Percentiles rank a stretch among this genome's conserved stretches.
Conservation (phyloP, 2,888 invertebrate species). For the Baccha elongata region DNA sequence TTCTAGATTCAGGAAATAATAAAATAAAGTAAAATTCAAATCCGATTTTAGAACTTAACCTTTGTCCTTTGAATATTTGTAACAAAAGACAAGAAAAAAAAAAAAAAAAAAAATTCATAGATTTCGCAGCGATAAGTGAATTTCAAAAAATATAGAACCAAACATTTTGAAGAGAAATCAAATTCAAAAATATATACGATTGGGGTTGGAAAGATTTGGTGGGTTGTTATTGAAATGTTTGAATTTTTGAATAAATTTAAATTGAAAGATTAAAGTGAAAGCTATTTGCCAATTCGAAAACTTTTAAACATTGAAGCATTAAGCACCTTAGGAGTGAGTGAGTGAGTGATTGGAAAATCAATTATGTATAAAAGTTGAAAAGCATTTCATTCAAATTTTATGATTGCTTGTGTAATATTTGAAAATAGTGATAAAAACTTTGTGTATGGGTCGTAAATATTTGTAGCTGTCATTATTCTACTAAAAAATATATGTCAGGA, state of each 20-base stretch:
- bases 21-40: conserved; percentile 50
- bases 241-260: conserved; percentile 13
- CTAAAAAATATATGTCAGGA: conserved; percentile 1
- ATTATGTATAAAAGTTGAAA: conserved; percentile 16
- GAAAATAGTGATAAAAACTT: neutral
- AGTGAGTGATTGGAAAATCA: conserved; percentile 27
- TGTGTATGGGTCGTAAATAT: neutral
- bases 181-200: conserved; percentile 2
- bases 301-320: neutral
- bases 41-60: conserved; percentile 61
- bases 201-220: no score
- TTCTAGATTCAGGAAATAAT: neutral
- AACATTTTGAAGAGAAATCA: neutral
- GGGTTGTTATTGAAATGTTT: conserved; percentile 5
- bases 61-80: conserved; percentile 43
- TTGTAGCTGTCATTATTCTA: neutral
- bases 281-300: neutral
- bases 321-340: conserved; percentile 4
- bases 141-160: neutral
- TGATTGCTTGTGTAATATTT: neutral
- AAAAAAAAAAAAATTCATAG: conserved; percentile 47
- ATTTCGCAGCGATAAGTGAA: conserved; percentile 10
- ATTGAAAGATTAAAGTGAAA: conserved; percentile 6
- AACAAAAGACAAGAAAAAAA: conserved; percentile 26
- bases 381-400: conserved; percentile 13